A percentile compares a stretch with the other conserved stretches of the same genome.
phyloP scores from a whole-genome alignment of 2,888 invertebrate genomes.

The Drosophila pseudotakahashii region DNA sequence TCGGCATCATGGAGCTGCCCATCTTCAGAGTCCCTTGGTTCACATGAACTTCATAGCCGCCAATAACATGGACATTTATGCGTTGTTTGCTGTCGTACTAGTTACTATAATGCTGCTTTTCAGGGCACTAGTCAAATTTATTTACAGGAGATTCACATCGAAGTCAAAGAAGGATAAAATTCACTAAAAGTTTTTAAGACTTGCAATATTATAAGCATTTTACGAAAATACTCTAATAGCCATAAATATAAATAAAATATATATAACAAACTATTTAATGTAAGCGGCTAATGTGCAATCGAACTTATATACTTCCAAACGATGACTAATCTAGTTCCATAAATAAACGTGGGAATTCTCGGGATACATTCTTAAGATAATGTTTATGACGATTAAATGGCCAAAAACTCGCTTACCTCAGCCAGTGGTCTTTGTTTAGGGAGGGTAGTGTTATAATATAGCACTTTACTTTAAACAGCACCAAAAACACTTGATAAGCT shows the following conservation, averaged over 20 bases:
- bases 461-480: too few relatives aligned
- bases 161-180: background rate
- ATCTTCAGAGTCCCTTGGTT: constrained; percentile 4
- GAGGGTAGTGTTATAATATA: too few relatives aligned
- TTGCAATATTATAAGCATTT: background rate
- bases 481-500: background rate
- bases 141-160: background rate
- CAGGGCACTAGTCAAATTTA: background rate
- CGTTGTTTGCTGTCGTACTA: background rate
- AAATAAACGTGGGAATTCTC: too few relatives aligned
- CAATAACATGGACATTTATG: background rate
- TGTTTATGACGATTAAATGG: too few relatives aligned
- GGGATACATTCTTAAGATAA: too few relatives aligned
- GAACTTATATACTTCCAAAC: too few relatives aligned
- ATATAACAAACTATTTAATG: too few relatives aligned
- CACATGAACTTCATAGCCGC: constrained; percentile 4
- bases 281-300: too few relatives aligned
- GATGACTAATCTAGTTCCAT: too few relatives aligned
- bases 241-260: background rate
- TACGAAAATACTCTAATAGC: background rate
- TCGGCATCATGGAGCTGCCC: constrained; percentile 1
- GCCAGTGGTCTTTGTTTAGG: too few relatives aligned
- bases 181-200: background rate
- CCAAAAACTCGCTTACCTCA: too few relatives aligned
- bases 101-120: background rate